Percentiles rank a stretch among this genome's conserved stretches.
phyloP scores from a whole-genome alignment of 92 coral and sea anemone species.

The Phymanthus crucifer region DNA sequence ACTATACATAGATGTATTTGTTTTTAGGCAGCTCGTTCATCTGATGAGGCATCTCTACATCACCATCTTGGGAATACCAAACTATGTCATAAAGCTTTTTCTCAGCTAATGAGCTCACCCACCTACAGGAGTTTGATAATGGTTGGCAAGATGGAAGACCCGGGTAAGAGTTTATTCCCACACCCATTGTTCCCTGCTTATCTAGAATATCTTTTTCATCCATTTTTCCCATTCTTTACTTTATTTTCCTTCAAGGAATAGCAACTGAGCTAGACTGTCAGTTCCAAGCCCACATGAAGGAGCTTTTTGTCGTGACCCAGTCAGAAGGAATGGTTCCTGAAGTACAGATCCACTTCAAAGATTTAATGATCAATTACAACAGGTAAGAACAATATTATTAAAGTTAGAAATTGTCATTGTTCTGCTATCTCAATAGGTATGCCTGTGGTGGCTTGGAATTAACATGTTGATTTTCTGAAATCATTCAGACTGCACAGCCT shows the following conservation, averaged over 20 bases:
- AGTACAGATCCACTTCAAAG: slow-evolving; percentile 67
- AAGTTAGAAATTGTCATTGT: not conserved
- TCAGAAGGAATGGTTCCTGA: slow-evolving; percentile 62
- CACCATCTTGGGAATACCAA: slow-evolving; percentile 72
- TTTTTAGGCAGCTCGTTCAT: slow-evolving; percentile 38
- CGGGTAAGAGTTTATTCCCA: slow-evolving; percentile 44
- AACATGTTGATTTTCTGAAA: not conserved
- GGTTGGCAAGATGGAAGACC: slow-evolving; percentile 90
- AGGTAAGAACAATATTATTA: slow-evolving; percentile 38
- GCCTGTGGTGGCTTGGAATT: not conserved
- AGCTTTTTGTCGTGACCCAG: slow-evolving; percentile 58
- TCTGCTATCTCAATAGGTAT: not conserved
- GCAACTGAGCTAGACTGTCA: slow-evolving; percentile 73
- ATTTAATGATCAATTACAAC: slow-evolving; percentile 76
- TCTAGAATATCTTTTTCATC: not conserved
- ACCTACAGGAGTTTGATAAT: slow-evolving; percentile 81
- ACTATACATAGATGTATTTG: too few relatives aligned
- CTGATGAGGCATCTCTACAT: slow-evolving; percentile 30
- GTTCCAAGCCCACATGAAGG: slow-evolving; percentile 74
- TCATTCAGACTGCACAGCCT: slow-evolving; percentile 78
- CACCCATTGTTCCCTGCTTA: not conserved
- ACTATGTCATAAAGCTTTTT: slow-evolving; percentile 76
- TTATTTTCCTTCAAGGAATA: slow-evolving; percentile 15
- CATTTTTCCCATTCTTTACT: not conserved
- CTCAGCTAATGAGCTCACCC: slow-evolving; percentile 82